Conservation (phyloP, 2,888 invertebrate genomes). For the Neocrepidodera transversa region DNA sequence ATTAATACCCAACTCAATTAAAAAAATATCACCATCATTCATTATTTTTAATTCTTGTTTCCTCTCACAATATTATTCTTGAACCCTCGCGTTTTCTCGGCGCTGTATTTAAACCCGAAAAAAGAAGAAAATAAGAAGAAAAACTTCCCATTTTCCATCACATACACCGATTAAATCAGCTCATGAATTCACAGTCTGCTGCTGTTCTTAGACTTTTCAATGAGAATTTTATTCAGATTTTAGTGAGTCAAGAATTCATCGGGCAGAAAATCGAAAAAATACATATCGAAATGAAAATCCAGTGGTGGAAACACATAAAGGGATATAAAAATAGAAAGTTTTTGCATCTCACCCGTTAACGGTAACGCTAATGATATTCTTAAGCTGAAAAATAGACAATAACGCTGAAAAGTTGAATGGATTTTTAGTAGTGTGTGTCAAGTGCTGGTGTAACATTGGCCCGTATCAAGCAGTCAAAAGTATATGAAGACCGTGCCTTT, state of each 20-base stretch:
- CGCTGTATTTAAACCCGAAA: slow-evolving; percentile 5
- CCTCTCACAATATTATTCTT: neutral
- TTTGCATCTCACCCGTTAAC: no score
- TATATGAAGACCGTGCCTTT: no score
- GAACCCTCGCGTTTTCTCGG: neutral
- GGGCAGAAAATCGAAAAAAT: slow-evolving; percentile 18
- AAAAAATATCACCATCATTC: no score
- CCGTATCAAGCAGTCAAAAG: no score
- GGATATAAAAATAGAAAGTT: no score
- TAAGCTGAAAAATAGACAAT: no score
- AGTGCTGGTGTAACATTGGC: no score
- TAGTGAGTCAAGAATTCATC: slow-evolving; percentile 10
- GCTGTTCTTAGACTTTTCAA: slow-evolving; percentile 9
- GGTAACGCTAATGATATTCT: no score
- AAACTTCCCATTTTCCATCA: slow-evolving; percentile 6
- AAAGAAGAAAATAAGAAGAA: neutral
- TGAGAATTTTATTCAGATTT: slow-evolving; percentile 20
- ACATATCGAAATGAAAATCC: neutral
- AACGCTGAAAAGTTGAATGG: no score
- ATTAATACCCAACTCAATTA: no score
- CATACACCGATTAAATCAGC: slow-evolving; percentile 16
- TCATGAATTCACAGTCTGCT: slow-evolving; percentile 18
- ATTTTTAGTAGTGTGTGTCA: no score
- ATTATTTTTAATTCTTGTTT: neutral
- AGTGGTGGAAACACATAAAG: neutral